Base-by-base conservation (phyloP, 2,888 invertebrate species). In the Platynereis dumerilii region DNA sequence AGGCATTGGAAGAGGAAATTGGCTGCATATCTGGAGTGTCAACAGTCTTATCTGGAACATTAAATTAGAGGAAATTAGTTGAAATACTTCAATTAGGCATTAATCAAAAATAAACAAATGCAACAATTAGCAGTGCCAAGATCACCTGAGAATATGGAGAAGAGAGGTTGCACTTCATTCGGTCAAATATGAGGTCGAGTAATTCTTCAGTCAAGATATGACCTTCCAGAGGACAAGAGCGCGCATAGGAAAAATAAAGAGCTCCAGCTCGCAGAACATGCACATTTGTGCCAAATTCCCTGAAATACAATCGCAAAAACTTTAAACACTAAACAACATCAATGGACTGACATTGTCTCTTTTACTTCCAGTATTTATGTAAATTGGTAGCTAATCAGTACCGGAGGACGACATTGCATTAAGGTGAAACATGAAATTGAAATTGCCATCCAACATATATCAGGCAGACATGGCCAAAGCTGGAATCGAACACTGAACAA, bases 21-120 rank as follows among this genome's bases (percentile, higher is more conserved):
- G 82, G 42, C 90, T 88, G 76, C 92, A 89, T 56, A 93, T 88
- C 63, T 93, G 91, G 0, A 91, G 87, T 0, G 91, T 90, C 62
- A 91, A 82, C 22, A 91, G 84, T 22, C 94, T 88, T 1, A 91
- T 85, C 88, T 83, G 72, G 58, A 59, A 58, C 12, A 48, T 28
- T 7, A 55, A 24, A 29, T 34, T 5, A 34, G 34, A 34, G 34
- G 34, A 34, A 7, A 12, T 5, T 34, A 34, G 34, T 34, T 7
- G 34, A 34, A 34, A 34, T 34, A n/a, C n/a, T n/a, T n/a, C n/a
- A n/a, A n/a, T n/a, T n/a, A n/a, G n/a, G n/a, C n/a, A n/a, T n/a
- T n/a, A n/a, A n/a, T n/a, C n/a, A n/a, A n/a, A n/a, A n/a, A n/a
- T n/a, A n/a, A n/a, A n/a, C n/a, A n/a, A n/a, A n/a, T n/a, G n/a